Evolutionary conservation across 1,140 invertebrate species (phyloP), one percentile per base, ranked within the genome.

Genomic region (Meteorus sp.): DNA sequence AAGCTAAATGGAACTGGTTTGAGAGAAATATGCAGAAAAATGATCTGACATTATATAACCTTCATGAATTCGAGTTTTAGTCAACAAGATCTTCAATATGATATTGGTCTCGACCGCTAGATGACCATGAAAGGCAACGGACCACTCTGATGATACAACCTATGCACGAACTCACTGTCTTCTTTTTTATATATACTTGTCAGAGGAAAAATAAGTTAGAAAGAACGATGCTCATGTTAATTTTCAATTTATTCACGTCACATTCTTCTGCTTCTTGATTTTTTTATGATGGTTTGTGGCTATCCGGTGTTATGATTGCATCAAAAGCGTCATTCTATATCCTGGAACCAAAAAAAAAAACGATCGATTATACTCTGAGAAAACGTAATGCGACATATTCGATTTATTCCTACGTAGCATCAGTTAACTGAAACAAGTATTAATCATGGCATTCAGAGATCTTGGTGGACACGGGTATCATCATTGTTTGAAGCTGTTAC

Each of bases 371-470:
- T n/a, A n/a, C n/a, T n/a, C n/a, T n/a, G n/a, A n/a, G n/a, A n/a
- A n/a, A n/a, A n/a, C n/a, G n/a, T n/a, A n/a, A n/a, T n/a, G n/a
- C n/a, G n/a, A 1, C n/a, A 39, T 54, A 6, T 33, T 33, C 11
- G 6, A 7, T 7, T 33, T 6, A 33, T 33, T 33, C 11, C 11
- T 11, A 33, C 29, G 29, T 7, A 33, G 6, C 11, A 31, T 60
- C 59, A 63, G 62, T 55, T 65, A 69, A 62, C 65, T 65, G 66
- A 67, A 66, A 61, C 50, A 39, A 43, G n/a, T 0, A 50, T 29
- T 47, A 61, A 66, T 69, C 67, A 69, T 59, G 45, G 63, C 67
- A 59, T n/a, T 69, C 67, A 68, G 37, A 63, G 61, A 68, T 68
- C 60, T 70, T 68, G 66, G 66, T 64, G 66, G 63, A 48, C 44